Percentiles rank a stretch among this genome's conserved stretches.
These are phyloP conservation scores for Ascaphus truei DNA, from an alignment of 2,113 vertebrate genomes.

Conservation along the genomic window DNA sequence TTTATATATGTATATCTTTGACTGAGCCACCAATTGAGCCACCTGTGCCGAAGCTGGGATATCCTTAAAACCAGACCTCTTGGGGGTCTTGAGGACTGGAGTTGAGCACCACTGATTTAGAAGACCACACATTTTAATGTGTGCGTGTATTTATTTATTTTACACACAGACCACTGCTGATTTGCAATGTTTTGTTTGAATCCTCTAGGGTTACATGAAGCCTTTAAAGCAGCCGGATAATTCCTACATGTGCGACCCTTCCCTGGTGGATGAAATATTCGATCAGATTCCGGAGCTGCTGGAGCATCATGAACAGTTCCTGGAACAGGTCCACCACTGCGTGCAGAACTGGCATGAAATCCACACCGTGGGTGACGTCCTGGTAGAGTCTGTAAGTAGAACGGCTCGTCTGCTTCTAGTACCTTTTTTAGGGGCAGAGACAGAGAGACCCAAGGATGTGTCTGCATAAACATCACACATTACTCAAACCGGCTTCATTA, in stretches of 20 bases:
- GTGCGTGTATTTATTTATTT: neutral
- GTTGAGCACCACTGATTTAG: no score
- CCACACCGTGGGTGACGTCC: constrained; percentile 89
- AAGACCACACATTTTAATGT: no score
- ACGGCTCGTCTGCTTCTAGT: no score
- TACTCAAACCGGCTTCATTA: no score
- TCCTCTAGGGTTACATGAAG: constrained; percentile 88
- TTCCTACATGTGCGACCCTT: constrained; percentile 81
- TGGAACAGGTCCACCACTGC: constrained; percentile 83
- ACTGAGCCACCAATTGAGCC: neutral
- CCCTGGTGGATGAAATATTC: constrained; percentile 95
- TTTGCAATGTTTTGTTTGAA: neutral
- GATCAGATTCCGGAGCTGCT: constrained; percentile 95
- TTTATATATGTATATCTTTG: no score
- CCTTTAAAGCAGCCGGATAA: constrained; percentile 91
- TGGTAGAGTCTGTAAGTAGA: constrained; percentile 84
- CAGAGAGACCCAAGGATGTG: no score
- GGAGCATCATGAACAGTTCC: constrained; percentile 93
- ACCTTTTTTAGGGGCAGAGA: no score
- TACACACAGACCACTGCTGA: neutral
- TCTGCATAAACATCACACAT: no score
- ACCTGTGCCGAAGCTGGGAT: no score
- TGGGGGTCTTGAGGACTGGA: neutral
- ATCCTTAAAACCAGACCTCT: no score
- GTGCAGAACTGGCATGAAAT: constrained; percentile 90